Evolutionary conservation across 2,888 invertebrate species (phyloP), one percentile per base, ranked within the genome.

Genomic region (Dicranocentrus wangi): DNA sequence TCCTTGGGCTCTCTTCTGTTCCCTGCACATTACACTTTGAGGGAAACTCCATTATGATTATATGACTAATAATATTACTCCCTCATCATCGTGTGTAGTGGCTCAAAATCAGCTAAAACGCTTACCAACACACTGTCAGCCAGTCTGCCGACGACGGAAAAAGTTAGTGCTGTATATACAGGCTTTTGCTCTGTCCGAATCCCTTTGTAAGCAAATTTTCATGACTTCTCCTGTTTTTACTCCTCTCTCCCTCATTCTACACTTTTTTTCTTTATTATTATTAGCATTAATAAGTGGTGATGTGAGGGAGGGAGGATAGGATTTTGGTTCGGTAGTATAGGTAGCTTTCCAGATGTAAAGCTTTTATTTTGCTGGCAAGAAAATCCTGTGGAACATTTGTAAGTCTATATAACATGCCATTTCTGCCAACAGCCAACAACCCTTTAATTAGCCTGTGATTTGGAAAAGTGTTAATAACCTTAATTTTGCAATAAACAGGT

Each of bases 41-140:
- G 69, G 71, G 71, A 72, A 43, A 58, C 65, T 77, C 81, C 75
- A 83, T 81, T 81, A 81, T 79, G 81, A 81, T 83, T 83, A 75
- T 81, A 83, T 75, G 75, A 63, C 81, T 73, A 83, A 77, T 83
- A 83, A 77, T 81, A 81, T 81, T 75, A 76, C 71, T 60, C 51
- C 66, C 39, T 28, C 55, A 5, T 58, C 21, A 19, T 19, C 43
- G 17, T 60, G 32, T 8, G 15, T 25, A 60, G 28, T 60, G 13
- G 28, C 60, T 32, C 43, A 28, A 43, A 71, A 71, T 71, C 53
- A 71, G 51, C 61, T 72, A 60, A 55, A 61, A 47, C 61, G 51
- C 39, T 39, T 42, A 47, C 72, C 72, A 51, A 61, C 61, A n/a
- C n/a, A 47, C 47, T 28, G 47, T 65, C 42, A 51, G 7, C 13